Evolutionary conservation across 2,888 invertebrate genomes (phyloP), one percentile per base, ranked within the genome.

Genomic region (Endotricha flammealis): DNA sequence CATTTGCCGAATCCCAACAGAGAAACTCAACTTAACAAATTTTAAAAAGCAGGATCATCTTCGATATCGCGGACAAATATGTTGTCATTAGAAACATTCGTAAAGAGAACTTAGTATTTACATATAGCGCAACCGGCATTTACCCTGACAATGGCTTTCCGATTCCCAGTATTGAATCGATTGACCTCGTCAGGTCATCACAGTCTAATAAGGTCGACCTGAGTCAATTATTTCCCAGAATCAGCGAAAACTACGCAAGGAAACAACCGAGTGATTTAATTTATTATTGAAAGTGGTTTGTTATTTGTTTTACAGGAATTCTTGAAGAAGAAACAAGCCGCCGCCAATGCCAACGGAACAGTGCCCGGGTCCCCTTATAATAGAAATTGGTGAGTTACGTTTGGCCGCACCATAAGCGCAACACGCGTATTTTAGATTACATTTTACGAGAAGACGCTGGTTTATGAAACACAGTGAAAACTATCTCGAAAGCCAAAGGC

Each of bases 301-400:
- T n/a, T n/a, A n/a, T 36, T 46, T 17, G 17, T 6, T 35, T 72
- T 71, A 2, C 82, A 94, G 93, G 92, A 92, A 65, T 94, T 94
- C 74, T 83, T 94, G 45, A 91, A 95, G 73, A 95, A 92, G 72
- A 92, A 93, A 65, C 93, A 93, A 66, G 92, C 93, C 53, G 92
- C 92, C 35, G 92, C 92, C 1, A 92, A 90, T 28, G 91, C 93
- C 43, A 90, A 93, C 83, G 89, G 91, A 56, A 89, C 90, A 46
- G 87, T 90, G 43, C 85, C 91, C 48, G 88, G 91, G 40, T 90
- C 91, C 31, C 91, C 92, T 50, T 94, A 93, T 68, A 33, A 33
- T 17, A 89, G 93, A 71, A 94, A 92, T 80, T 94, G 95, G 95
- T 95, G 71, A 86, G 74, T 45, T 5, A 8, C 20, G n/a, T n/a